Evolutionary conservation across 2,797 vertebrate genomes (phyloP).

Genomic region (Sebastes nivosus): DNA sequence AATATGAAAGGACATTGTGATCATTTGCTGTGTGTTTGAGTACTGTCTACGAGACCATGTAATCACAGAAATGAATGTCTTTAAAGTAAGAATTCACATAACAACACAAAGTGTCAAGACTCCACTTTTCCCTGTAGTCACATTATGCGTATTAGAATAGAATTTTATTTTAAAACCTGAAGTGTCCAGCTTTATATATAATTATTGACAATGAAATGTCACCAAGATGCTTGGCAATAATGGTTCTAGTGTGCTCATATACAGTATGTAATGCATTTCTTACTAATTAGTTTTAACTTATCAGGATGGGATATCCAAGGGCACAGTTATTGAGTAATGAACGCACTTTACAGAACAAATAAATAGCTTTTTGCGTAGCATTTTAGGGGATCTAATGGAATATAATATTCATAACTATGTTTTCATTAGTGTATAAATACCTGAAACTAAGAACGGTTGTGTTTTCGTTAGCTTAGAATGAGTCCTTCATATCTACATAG

Average conservation of each 20-base stretch:
- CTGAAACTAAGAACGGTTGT: too few relatives aligned
- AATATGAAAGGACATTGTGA: background rate
- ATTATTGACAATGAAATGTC: background rate
- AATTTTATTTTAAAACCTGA: background rate
- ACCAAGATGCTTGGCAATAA: background rate
- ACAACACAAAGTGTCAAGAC: background rate
- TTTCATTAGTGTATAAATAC: too few relatives aligned
- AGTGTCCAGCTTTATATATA: background rate
- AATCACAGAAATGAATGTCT: background rate
- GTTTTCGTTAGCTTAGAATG: too few relatives aligned
- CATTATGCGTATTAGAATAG: background rate
- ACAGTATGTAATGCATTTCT: background rate
- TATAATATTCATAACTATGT: too few relatives aligned
- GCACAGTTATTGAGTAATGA: background rate
- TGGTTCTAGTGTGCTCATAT: background rate
- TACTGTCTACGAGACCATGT: background rate
- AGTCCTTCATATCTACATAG: too few relatives aligned
- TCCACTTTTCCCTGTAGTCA: background rate
- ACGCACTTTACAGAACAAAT: background rate
- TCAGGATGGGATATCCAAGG: background rate
- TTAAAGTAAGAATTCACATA: background rate
- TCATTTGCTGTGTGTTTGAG: background rate
- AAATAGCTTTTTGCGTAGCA: too few relatives aligned
- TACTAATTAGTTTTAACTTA: background rate
- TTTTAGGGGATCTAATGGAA: too few relatives aligned